Conservation (phyloP, 2,113 vertebrate genomes). For the Brevimyrus niger region DNA sequence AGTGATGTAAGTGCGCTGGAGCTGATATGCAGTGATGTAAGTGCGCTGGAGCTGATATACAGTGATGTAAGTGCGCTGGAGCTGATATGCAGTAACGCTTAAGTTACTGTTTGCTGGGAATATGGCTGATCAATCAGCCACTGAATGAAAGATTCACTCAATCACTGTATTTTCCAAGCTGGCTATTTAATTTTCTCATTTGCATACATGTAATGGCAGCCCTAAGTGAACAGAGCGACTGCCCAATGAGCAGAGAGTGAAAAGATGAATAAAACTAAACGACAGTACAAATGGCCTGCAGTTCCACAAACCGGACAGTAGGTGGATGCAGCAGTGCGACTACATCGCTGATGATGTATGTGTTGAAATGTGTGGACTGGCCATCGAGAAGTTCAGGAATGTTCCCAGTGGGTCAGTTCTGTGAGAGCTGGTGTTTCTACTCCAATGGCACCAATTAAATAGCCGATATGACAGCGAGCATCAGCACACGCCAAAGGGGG, state of each 20-base stretch:
- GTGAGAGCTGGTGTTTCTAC: background rate
- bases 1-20: no score
- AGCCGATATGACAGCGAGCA: background rate
- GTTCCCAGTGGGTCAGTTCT: background rate
- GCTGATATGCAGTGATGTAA: no score
- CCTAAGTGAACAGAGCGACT: background rate
- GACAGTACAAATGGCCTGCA: background rate
- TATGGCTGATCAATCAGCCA: background rate
- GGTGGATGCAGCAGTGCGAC: background rate
- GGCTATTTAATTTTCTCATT: background rate
- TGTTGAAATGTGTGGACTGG: background rate
- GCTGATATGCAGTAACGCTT: background rate
- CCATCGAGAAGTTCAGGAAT: background rate
- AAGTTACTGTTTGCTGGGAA: background rate
- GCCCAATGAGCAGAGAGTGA: background rate
- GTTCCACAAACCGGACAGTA: background rate
- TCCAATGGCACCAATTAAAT: background rate
- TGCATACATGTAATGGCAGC: background rate
- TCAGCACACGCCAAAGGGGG: background rate
- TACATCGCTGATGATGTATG: background rate
- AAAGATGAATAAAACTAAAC: background rate
- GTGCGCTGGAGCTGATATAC: no score
- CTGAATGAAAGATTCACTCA: background rate
- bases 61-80: background rate
- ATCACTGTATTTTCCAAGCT: background rate